phyloP scores from a whole-genome alignment of 2,113 vertebrate genomes.

The Aptenodytes patagonicus region DNA sequence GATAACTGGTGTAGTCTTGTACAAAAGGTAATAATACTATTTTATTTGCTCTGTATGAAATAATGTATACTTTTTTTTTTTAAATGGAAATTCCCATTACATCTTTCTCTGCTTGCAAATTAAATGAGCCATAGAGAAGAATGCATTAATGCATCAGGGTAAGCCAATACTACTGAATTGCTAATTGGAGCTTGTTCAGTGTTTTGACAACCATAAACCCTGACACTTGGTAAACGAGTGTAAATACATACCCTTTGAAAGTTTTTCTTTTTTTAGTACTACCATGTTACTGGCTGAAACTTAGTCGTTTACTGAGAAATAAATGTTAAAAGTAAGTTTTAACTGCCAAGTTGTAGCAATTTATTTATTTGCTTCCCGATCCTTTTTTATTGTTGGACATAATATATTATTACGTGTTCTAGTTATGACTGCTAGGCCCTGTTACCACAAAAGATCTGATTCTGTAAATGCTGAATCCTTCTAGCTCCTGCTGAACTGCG shows the following conservation, averaged over 20 bases:
- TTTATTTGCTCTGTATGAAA: not conserved
- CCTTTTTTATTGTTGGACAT: not conserved
- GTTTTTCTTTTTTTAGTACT: not conserved
- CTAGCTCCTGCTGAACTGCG: not conserved
- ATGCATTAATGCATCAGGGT: not conserved
- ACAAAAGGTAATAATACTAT: conserved; percentile 77
- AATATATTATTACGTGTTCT: not conserved
- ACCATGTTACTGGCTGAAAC: not conserved
- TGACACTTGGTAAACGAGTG: not conserved
- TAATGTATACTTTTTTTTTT: too few species aligned
- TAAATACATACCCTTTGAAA: not conserved
- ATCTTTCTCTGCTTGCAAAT: not conserved
- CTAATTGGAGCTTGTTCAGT: not conserved
- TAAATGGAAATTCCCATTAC: not conserved
- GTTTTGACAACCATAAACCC: not conserved
- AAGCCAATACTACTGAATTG: not conserved
- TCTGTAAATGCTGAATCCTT: not conserved
- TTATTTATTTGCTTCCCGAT: not conserved
- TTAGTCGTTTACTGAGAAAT: not conserved
- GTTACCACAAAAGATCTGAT: not conserved
- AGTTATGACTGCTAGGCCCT: not conserved
- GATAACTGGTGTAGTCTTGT: conserved; percentile 85
- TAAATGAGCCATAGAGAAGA: not conserved
- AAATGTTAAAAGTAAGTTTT: not conserved
- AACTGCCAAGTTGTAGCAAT: not conserved